Conservation (phyloP, 2,113 vertebrate genomes). For the Panthera uncia region DNA sequence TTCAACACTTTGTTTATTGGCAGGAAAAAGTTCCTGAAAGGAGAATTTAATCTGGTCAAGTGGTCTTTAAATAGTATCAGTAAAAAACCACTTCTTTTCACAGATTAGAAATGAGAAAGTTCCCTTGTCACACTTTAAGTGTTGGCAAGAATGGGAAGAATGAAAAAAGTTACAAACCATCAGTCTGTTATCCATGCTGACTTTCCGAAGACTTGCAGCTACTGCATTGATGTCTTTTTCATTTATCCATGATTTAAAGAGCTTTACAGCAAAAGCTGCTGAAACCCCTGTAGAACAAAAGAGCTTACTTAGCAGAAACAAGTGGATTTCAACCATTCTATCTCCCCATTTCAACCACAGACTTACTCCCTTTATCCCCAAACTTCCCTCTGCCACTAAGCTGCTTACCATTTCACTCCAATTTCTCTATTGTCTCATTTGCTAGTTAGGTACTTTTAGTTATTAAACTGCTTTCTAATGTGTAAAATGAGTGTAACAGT, state of each 20-base stretch:
- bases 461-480: background rate
- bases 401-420: background rate
- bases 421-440: background rate
- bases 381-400: background rate
- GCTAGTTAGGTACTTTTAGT: background rate
- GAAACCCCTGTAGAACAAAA: conserved; percentile 90
- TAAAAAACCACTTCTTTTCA: background rate
- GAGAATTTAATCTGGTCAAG: conserved; percentile 18
- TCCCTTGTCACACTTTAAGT: background rate
- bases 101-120: background rate
- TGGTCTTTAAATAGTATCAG: background rate
- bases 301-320: background rate
- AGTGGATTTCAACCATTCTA: background rate
- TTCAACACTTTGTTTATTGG: conserved; percentile 98
- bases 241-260: conserved; percentile 99
- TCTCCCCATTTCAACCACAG: background rate
- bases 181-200: conserved; percentile 98
- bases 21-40: conserved; percentile 96
- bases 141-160: background rate
- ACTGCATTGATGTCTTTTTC: conserved; percentile 99
- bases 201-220: conserved; percentile 95
- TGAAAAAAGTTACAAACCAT: conserved; percentile 87
- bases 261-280: conserved; percentile 98
- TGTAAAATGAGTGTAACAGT: background rate
- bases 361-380: background rate